These are phyloP conservation scores for Drosophila mojavensis DNA, from an alignment of 1,140 invertebrate species.

Conservation along the genomic window DNA sequence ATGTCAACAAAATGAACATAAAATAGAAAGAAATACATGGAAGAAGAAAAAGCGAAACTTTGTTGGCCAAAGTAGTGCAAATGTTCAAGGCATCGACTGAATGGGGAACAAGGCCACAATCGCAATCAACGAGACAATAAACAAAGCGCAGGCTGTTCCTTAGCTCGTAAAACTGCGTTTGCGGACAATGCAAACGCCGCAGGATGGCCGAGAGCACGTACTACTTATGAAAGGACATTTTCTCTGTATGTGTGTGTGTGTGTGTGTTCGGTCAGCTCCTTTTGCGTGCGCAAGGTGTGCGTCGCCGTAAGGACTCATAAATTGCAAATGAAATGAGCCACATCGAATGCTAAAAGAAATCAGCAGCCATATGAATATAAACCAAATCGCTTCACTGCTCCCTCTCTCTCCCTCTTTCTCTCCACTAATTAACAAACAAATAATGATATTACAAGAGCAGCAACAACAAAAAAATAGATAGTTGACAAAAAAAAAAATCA, in stretches of 20 bases:
- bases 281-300: slow-evolving; percentile 65
- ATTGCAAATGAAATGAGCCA: slow-evolving; percentile 84
- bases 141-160: slow-evolving; percentile 62
- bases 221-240: slow-evolving; percentile 54
- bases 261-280: slow-evolving; percentile 28
- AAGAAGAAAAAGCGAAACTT: slow-evolving; percentile 23
- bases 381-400: slow-evolving; percentile 23
- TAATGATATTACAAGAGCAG: slow-evolving; percentile 50
- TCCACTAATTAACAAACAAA: slow-evolving; percentile 80
- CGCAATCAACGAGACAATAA: slow-evolving; percentile 37
- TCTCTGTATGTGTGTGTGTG: too few species aligned
- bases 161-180: slow-evolving; percentile 72
- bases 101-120: slow-evolving; percentile 38
- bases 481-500: slow-evolving; percentile 24
- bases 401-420: background rate
- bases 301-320: slow-evolving; percentile 59
- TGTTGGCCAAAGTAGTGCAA: slow-evolving; percentile 21
- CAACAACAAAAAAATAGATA: slow-evolving; percentile 22
- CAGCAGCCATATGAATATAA: slow-evolving; percentile 2
- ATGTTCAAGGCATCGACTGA: slow-evolving; percentile 27
- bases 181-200: slow-evolving; percentile 55
- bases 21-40: background rate
- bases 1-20: slow-evolving; percentile 73
- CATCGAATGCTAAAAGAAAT: slow-evolving; percentile 62
- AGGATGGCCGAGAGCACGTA: slow-evolving; percentile 58